These are phyloP conservation scores for Andrena camellia DNA, from an alignment of 2,888 invertebrate species.

Conservation along the genomic window DNA sequence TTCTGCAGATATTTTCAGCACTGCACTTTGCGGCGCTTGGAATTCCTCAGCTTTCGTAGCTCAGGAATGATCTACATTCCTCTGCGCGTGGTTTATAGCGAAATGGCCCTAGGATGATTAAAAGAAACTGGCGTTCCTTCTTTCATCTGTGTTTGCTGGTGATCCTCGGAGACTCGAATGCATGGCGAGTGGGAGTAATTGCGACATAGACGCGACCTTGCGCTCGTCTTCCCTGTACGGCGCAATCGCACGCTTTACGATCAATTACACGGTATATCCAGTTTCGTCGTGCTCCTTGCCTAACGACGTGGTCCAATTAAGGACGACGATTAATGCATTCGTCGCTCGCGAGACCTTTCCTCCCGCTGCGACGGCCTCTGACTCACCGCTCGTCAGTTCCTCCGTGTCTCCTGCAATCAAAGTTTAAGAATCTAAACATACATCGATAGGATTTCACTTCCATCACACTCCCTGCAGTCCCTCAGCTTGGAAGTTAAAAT, in stretches of 20 bases:
- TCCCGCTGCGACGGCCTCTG: slow-evolving; percentile 51
- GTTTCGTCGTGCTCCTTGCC: slow-evolving; percentile 68
- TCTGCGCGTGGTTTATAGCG: neutral
- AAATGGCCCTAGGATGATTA: neutral
- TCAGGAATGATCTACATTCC: neutral
- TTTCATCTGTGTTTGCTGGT: neutral
- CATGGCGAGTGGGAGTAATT: slow-evolving; percentile 76
- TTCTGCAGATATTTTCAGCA: neutral
- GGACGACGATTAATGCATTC: slow-evolving; percentile 64
- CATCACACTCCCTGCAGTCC: neutral
- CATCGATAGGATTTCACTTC: neutral
- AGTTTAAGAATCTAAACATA: slow-evolving; percentile 30
- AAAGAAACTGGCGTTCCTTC: neutral
- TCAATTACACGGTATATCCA: slow-evolving; percentile 71
- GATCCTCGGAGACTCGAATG: slow-evolving; percentile 55
- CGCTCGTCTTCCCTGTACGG: slow-evolving; percentile 77
- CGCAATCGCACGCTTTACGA: slow-evolving; percentile 69
- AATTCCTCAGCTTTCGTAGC: neutral
- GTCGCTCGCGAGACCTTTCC: slow-evolving; percentile 52
- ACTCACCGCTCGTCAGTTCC: slow-evolving; percentile 45
- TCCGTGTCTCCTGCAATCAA: slow-evolving; percentile 32
- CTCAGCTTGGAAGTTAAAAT: too few species aligned
- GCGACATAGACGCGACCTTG: slow-evolving; percentile 77
- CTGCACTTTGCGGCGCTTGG: neutral
- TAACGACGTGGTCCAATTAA: slow-evolving; percentile 69